phyloP scores from a whole-genome alignment of 2,888 invertebrate species.

The Aphidoletes aphidimyza region DNA sequence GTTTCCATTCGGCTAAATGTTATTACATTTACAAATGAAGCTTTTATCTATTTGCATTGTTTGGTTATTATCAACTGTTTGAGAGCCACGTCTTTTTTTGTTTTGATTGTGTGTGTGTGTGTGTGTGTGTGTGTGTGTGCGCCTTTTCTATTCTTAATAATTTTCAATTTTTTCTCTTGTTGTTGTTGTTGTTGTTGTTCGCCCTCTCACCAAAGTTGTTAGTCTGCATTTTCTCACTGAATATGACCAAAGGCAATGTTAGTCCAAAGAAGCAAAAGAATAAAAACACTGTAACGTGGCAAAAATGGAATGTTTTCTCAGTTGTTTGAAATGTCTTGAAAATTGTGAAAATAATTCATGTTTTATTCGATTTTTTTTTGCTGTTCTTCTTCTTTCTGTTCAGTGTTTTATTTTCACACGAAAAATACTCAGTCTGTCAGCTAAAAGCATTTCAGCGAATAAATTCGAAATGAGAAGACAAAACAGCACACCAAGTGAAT shows the following conservation, averaged over 20 bases:
- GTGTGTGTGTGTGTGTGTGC: no score
- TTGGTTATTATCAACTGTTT: slow-evolving; percentile 42
- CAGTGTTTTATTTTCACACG: not conserved
- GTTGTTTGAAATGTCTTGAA: slow-evolving; percentile 44
- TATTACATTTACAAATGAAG: slow-evolving; percentile 13
- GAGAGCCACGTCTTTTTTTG: not conserved
- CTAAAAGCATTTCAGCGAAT: slow-evolving; percentile 21
- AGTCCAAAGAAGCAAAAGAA: not conserved
- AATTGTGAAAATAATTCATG: slow-evolving; percentile 35
- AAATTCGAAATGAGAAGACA: slow-evolving; percentile 24
- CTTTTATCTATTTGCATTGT: slow-evolving; percentile 21
- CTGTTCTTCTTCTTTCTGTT: not conserved
- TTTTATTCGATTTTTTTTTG: not conserved
- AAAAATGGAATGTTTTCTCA: slow-evolving; percentile 22
- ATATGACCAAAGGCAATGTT: not conserved
- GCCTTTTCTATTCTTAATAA: no score
- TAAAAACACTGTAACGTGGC: not conserved
- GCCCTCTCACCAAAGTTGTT: not conserved
- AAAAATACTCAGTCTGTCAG: not conserved
- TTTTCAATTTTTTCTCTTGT: not conserved
- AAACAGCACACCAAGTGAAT: slow-evolving; percentile 26
- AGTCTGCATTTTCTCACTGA: not conserved
- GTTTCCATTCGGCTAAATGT: not conserved
- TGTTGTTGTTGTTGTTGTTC: not conserved
- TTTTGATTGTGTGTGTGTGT: no score